These are phyloP conservation scores for Ranitomeya imitator DNA, from an alignment of 2,113 vertebrate genomes.

Conservation along the genomic window DNA sequence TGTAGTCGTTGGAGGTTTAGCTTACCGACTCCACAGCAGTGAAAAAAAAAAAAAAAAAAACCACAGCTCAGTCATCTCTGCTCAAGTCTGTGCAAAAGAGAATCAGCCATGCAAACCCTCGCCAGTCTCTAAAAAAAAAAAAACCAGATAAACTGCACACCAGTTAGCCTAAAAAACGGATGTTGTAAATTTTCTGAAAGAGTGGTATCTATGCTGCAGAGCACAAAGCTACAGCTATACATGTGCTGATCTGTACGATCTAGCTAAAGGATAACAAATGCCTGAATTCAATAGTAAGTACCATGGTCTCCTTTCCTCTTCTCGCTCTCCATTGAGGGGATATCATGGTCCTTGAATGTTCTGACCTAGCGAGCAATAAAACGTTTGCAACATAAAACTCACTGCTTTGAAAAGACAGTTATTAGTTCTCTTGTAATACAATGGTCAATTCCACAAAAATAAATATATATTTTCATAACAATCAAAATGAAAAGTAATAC, in stretches of 20 bases:
- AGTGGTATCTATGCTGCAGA: background rate
- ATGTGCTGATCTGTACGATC: background rate
- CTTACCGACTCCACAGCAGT: too few relatives aligned
- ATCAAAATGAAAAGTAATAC: too few relatives aligned
- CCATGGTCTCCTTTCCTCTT: background rate
- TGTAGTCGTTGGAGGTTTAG: too few relatives aligned
- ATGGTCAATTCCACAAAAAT: background rate
- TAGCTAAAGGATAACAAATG: background rate
- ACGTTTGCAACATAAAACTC: background rate
- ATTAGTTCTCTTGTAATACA: background rate
- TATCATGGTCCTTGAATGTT: conserved; percentile 6
- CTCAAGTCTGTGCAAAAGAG: background rate
- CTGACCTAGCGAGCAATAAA: conserved; percentile 31
- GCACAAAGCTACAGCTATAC: background rate
- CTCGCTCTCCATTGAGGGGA: conserved; percentile 49
- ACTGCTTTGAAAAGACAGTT: background rate
- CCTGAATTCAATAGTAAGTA: conserved; percentile 16
- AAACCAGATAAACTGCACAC: background rate
- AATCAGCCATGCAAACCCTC: background rate
- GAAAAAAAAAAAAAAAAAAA: too few relatives aligned
- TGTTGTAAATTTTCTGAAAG: background rate
- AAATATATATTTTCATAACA: background rate
- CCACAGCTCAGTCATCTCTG: background rate
- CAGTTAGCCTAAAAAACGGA: background rate
- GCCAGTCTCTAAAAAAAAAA: background rate